phyloP scores from a whole-genome alignment of 92 coral and sea anemone species.

The Parazoanthus darwini region DNA sequence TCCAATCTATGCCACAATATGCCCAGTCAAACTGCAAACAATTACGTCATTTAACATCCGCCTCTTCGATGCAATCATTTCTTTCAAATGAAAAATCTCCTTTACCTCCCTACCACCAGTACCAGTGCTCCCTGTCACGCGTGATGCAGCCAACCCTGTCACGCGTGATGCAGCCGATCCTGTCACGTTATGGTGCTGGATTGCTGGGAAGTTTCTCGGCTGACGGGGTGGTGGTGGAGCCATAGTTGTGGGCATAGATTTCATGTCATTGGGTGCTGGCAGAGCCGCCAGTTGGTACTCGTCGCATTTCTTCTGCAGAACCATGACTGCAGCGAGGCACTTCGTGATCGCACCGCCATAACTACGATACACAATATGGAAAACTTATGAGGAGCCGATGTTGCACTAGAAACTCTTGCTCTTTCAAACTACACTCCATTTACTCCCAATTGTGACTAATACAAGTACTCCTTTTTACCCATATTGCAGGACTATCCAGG shows the following conservation, averaged over 20 bases:
- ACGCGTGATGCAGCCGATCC: background rate
- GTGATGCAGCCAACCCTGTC: background rate
- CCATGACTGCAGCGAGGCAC: constrained; percentile 90
- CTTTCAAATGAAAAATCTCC: background rate
- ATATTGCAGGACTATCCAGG: too few relatives aligned
- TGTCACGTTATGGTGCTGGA: background rate
- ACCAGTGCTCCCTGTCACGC: background rate
- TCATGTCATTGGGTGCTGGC: background rate
- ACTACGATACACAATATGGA: constrained; percentile 41
- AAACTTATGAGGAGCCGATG: background rate
- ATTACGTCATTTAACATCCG: too few relatives aligned
- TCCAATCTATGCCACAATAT: too few relatives aligned
- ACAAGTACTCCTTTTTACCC: too few relatives aligned
- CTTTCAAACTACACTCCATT: too few relatives aligned
- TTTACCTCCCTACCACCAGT: constrained; percentile 11
- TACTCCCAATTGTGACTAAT: too few relatives aligned
- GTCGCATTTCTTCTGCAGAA: constrained; percentile 76
- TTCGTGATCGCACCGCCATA: constrained; percentile 92
- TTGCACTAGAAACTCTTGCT: background rate
- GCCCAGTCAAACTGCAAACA: too few relatives aligned
- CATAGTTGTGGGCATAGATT: constrained; percentile 29
- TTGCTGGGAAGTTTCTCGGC: constrained; percentile 16
- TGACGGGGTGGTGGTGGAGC: constrained; percentile 47
- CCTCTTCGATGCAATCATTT: too few relatives aligned
- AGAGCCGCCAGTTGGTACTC: constrained; percentile 52